These are phyloP conservation scores for Cloeon dipterum DNA, from an alignment of 2,888 invertebrate species.

Conservation along the genomic window DNA sequence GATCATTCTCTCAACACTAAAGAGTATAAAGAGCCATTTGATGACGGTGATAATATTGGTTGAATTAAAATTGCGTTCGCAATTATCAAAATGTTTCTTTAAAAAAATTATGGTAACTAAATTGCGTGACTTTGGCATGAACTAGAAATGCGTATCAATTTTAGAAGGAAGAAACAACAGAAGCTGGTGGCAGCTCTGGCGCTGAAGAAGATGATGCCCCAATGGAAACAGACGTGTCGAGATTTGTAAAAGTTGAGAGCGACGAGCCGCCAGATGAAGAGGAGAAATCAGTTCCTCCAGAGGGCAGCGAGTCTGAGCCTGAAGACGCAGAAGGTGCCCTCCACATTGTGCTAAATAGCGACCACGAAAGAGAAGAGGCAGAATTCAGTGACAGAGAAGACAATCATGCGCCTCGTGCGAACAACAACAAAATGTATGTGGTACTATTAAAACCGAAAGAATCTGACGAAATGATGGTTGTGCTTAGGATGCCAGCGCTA, in stretches of 20 bases:
- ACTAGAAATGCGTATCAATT: background rate
- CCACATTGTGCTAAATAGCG: constrained; percentile 49
- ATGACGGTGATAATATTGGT: too few species aligned
- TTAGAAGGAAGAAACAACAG: too few species aligned
- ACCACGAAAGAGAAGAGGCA: constrained; percentile 25
- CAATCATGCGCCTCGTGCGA: too few species aligned
- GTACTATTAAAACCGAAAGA: too few species aligned
- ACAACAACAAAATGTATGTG: background rate
- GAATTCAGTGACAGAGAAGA: constrained; percentile 16
- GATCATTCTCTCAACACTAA: too few species aligned
- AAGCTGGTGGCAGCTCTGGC: background rate
- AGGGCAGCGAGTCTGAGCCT: constrained; percentile 21
- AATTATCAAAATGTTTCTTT: too few species aligned
- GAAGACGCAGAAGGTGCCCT: constrained; percentile 39
- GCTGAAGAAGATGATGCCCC: background rate
- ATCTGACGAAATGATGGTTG: too few species aligned
- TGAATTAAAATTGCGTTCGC: too few species aligned
- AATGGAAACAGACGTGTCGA: background rate
- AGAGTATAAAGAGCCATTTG: too few species aligned
- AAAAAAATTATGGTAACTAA: too few species aligned
- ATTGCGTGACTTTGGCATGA: too few species aligned
- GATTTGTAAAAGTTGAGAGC: constrained; percentile 3
- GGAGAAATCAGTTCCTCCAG: constrained; percentile 7
- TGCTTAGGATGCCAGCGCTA: background rate
- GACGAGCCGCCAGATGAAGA: constrained; percentile 1